Evolutionary conservation across 1,140 invertebrate genomes (phyloP).

Genomic region (Drosophila paulistorum): DNA sequence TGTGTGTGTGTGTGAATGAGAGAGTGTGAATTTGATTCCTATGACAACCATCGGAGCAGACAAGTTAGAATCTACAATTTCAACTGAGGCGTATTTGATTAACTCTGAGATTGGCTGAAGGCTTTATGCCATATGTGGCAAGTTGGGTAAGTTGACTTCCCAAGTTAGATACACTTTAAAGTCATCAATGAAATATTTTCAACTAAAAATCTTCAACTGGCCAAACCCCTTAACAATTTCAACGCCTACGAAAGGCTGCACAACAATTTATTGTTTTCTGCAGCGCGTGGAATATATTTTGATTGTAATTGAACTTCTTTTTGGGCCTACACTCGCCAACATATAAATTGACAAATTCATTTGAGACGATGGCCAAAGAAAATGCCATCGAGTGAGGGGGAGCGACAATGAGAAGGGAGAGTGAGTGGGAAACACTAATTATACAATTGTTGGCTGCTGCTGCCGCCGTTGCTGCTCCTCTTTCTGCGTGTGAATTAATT

Average conservation of each 20-base stretch:
- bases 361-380: constrained; percentile 1
- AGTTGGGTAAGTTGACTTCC: neutral
- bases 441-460: constrained; percentile 46
- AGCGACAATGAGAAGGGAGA: constrained; percentile 19
- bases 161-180: neutral
- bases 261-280: constrained; percentile 36
- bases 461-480: constrained; percentile 37
- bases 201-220: neutral
- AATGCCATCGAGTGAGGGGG: neutral
- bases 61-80: constrained; percentile 8
- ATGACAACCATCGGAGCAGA: constrained; percentile 22
- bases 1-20: neutral
- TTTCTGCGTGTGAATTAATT: constrained; percentile 51
- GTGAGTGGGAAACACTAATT: constrained; percentile 38
- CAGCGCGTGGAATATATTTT: constrained; percentile 50
- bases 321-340: constrained; percentile 1
- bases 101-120: constrained; percentile 2
- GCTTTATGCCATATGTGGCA: neutral
- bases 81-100: constrained; percentile 15
- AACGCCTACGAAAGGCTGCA: constrained; percentile 38
- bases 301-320: constrained; percentile 52
- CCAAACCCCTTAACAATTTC: constrained; percentile 4
- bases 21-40: constrained; percentile 20
- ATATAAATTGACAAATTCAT: constrained; percentile 17
- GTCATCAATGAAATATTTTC: constrained; percentile 44